Evolutionary conservation across 1,140 invertebrate species (phyloP), one percentile per base, ranked within the genome.

Genomic region (Marisa cornuarietis): DNA sequence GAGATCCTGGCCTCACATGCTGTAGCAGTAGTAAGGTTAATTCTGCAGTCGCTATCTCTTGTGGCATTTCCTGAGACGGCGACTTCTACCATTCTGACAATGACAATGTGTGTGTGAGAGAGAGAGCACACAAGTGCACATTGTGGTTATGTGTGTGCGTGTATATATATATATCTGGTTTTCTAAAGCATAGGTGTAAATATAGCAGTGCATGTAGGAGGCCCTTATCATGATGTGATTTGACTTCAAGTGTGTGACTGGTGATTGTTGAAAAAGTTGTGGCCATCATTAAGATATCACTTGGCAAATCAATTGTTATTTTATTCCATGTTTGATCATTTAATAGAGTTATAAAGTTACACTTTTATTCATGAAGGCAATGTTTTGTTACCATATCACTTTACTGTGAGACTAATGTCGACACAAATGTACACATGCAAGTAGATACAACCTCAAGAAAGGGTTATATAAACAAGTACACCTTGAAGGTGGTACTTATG

Each of bases 51-150:
- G 51, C 22, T 42, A 8, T n/a, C 18, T 71, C 16, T 71, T 22
- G 18, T 22, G 31, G 71, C 51, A n/a, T 20, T 24, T 73, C n/a
- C 1, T 73, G 20, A 5, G 11, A 73, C 18, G n/a, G 11, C 52
- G 13, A 31, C 49, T 42, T 3, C 18, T 18, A 52, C 52, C 14
- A 74, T 74, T 51, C 24, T 20, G 14, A 74, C n/a, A 51, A 61
- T 49, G 18, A 54, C 20, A 51, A 74, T 52, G 49, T 73, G 71
- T 73, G 72, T 54, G 58, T 61, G 22, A 13, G 31, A 54, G 72
- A 54, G 72, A 54, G 58, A 20, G 49, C 26, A 18, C 26, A 52
- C 20, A 52, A 24, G 97, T 99, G 0, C 97, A 97, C 22, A 96
- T 99, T 86, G 94, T 95, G 92, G 93, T 92, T 92, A 66, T 31